phyloP scores from a whole-genome alignment of 2,113 vertebrate species.

The Phrynosoma blainvillii region DNA sequence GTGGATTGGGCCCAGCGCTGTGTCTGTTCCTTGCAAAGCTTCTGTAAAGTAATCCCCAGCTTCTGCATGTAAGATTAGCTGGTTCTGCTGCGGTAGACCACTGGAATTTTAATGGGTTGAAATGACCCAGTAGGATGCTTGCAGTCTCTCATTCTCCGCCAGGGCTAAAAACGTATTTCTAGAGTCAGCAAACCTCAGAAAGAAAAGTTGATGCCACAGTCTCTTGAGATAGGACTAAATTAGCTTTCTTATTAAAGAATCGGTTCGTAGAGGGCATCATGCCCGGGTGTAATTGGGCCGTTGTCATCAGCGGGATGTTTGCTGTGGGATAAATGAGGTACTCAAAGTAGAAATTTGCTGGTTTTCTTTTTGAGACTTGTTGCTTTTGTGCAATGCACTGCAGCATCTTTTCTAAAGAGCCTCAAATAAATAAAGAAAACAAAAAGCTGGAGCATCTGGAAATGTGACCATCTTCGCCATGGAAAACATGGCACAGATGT shows the following conservation, averaged over 20 bases:
- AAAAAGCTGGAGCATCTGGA: no score
- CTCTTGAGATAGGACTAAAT: conserved; percentile 31
- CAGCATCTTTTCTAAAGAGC: background rate
- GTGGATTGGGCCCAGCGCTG: background rate
- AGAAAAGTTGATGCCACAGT: conserved; percentile 28
- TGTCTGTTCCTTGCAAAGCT: background rate
- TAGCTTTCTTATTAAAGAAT: conserved; percentile 38
- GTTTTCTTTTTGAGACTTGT: background rate
- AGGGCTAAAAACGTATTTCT: background rate
- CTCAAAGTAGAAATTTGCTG: background rate
- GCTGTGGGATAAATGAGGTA: background rate
- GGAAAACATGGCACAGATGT: no score
- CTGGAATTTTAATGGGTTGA: conserved; percentile 57
- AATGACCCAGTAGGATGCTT: conserved; percentile 38
- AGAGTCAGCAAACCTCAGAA: conserved; percentile 36
- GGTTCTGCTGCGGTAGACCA: conserved; percentile 38
- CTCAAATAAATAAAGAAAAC: no score
- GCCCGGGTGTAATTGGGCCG: conserved; percentile 18
- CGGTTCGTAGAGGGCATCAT: background rate
- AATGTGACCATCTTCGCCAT: background rate
- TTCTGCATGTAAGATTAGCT: background rate
- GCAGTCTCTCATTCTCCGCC: background rate
- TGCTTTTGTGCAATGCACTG: background rate
- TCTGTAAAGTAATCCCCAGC: conserved; percentile 32
- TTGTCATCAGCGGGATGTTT: conserved; percentile 10